Percentiles rank a stretch among this genome's conserved stretches.
Conservation (phyloP, 2,888 invertebrate species). For the Palloptera scutellata region DNA sequence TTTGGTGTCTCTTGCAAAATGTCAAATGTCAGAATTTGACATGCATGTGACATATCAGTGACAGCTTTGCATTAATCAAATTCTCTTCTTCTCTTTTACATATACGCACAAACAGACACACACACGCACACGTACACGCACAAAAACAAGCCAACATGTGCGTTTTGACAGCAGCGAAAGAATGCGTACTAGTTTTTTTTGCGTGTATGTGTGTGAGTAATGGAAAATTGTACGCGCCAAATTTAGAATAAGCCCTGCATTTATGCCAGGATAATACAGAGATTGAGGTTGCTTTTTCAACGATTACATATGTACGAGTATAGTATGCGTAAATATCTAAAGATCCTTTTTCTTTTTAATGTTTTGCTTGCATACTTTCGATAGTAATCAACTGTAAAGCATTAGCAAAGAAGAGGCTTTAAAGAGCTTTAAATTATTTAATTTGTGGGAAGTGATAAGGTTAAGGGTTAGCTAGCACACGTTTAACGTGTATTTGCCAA, state of each 20-base stretch:
- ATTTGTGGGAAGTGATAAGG: no score
- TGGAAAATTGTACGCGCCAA: background rate
- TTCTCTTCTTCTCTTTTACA: slow-evolving; percentile 55
- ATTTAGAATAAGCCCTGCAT: slow-evolving; percentile 12
- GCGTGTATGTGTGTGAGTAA: slow-evolving; percentile 4
- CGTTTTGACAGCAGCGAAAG: no score
- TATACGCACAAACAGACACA: slow-evolving; percentile 22
- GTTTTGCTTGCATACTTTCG: slow-evolving; percentile 13
- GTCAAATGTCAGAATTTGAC: slow-evolving; percentile 66
- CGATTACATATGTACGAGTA: slow-evolving; percentile 3
- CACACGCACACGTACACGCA: background rate
- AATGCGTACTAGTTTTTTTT: background rate
- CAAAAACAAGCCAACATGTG: no score
- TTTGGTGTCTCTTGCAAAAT: slow-evolving; percentile 50
- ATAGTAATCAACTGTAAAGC: slow-evolving; percentile 22
- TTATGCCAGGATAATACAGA: slow-evolving; percentile 18
- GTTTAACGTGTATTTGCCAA: no score
- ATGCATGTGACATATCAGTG: slow-evolving; percentile 66
- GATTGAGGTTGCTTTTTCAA: slow-evolving; percentile 3
- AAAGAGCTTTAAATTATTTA: background rate
- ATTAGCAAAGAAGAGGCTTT: slow-evolving; percentile 30
- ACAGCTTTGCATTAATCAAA: slow-evolving; percentile 66
- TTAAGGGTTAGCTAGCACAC: no score
- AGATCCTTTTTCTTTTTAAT: slow-evolving; percentile 12
- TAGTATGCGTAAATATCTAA: slow-evolving; percentile 16